These are phyloP conservation scores for Tragulus kanchil DNA, from an alignment of 2,113 vertebrate genomes.

Conservation along the genomic window DNA sequence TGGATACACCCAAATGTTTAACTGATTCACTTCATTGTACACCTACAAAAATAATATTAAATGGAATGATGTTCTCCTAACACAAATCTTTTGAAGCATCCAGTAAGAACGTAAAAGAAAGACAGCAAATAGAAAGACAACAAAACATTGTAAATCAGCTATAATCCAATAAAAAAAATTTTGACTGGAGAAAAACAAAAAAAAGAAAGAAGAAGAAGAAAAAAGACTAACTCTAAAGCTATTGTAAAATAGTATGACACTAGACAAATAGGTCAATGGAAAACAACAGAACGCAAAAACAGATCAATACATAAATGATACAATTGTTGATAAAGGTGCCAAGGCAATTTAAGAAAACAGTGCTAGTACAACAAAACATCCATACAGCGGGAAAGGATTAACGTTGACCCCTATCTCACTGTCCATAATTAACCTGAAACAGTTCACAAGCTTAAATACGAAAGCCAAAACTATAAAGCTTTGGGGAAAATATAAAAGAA, in stretches of 20 bases:
- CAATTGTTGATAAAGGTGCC: background rate
- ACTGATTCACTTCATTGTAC: background rate
- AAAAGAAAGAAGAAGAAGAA: background rate
- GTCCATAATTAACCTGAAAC: background rate
- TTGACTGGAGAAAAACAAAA: background rate
- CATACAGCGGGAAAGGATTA: background rate
- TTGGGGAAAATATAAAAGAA: background rate
- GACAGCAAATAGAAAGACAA: background rate
- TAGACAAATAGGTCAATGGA: background rate
- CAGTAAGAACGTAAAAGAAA: background rate
- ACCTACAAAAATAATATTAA: background rate
- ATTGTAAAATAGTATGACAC: background rate
- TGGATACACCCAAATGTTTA: background rate
- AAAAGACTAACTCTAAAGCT: background rate
- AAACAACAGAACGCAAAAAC: background rate
- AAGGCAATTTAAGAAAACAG: slow-evolving; percentile 23
- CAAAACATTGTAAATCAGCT: background rate
- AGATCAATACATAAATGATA: background rate
- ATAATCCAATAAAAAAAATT: background rate
- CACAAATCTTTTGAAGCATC: background rate
- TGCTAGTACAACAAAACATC: background rate
- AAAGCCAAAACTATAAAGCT: slow-evolving; percentile 34
- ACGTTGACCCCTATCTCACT: background rate
- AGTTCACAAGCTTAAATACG: background rate
- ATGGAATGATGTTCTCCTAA: background rate